Percentiles rank a stretch among this genome's conserved stretches.
phyloP scores from a whole-genome alignment of 2,797 vertebrate species.

The Chloroceryle amazona region DNA sequence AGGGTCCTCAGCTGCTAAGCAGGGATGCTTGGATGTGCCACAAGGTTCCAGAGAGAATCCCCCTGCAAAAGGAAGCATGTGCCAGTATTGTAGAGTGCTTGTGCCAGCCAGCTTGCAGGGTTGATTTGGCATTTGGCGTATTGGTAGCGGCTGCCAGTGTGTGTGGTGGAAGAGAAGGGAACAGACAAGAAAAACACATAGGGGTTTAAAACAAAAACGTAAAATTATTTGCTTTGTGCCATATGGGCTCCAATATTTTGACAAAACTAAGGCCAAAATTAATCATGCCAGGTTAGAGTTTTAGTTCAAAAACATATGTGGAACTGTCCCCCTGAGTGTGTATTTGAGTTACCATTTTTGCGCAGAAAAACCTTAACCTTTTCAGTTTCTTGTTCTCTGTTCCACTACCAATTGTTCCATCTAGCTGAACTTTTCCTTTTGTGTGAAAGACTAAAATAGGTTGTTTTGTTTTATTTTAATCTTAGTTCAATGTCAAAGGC shows the following conservation, averaged over 20 bases:
- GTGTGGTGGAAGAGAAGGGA: slow-evolving; percentile 81
- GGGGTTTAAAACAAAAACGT: slow-evolving; percentile 80
- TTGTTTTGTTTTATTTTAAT: slow-evolving; percentile 33
- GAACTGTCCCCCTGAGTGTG: slow-evolving; percentile 78
- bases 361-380: slow-evolving; percentile 78
- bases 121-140: slow-evolving; percentile 81
- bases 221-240: slow-evolving; percentile 84
- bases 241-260: slow-evolving; percentile 86
- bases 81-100: slow-evolving; percentile 77
- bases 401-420: slow-evolving; percentile 55
- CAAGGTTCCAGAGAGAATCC: slow-evolving; percentile 54
- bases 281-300: slow-evolving; percentile 84
- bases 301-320: slow-evolving; percentile 84
- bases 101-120: slow-evolving; percentile 80
- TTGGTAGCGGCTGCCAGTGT: slow-evolving; percentile 80
- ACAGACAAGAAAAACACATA: slow-evolving; percentile 81
- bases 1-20: slow-evolving; percentile 60
- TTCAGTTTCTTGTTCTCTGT: slow-evolving; percentile 70
- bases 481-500: neutral
- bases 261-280: slow-evolving; percentile 83
- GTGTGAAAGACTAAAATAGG: slow-evolving; percentile 1
- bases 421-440: neutral
- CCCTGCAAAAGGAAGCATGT: slow-evolving; percentile 67
- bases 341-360: slow-evolving; percentile 79
- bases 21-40: slow-evolving; percentile 56